Evolutionary conservation across 2,888 invertebrate species (phyloP), one percentile per base, ranked within the genome.

Genomic region (Mythimna ferrago): DNA sequence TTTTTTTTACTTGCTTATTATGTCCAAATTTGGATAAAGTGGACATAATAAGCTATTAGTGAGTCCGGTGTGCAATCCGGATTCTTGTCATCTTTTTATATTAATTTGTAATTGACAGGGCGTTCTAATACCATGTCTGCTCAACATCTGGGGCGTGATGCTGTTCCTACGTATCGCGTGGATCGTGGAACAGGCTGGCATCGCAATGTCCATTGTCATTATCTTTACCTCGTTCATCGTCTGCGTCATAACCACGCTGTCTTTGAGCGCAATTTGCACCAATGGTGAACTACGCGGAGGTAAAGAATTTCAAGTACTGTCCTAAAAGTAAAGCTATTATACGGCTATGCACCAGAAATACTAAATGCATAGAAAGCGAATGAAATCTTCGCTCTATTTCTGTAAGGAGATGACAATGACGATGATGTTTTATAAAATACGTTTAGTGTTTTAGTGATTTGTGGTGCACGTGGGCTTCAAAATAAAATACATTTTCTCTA

Each of bases 101-200:
- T 48, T 48, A 19, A n/a, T 57, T 32, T 48, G 14, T 21, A 6
- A 41, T 26, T 10, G 14, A 6, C 97, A 98, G 92, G 99, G 98
- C 10, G 98, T 98, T 11, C 96, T 98, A 80, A 98, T 98, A 94
- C 98, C 98, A 91, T 99, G 99, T 91, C 97, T 99, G 62, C 97
- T 99, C 89, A 99, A 99, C 94, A 99, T 99, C 90, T 99, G 99
- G 98, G 99, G 99, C 71, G 99, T 99, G 82, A 99, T 99, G 99
- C 97, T 99, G 83, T 99, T 99, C 94, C 97, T 99, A 84, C 98
- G 99, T 66, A 97, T 99, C 89, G 98, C 99, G 60, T 99, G 99
- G 99, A 98, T 99, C 69, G 99, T 99, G 65, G 99, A 98, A 63
- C 99, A 99, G 93, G 98, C 99, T 7, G 99, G 99, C 76, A 98